Evolutionary conservation across 2,113 vertebrate genomes (phyloP), one percentile per base, ranked within the genome.

Genomic region (Thamnophis sirtalis): DNA sequence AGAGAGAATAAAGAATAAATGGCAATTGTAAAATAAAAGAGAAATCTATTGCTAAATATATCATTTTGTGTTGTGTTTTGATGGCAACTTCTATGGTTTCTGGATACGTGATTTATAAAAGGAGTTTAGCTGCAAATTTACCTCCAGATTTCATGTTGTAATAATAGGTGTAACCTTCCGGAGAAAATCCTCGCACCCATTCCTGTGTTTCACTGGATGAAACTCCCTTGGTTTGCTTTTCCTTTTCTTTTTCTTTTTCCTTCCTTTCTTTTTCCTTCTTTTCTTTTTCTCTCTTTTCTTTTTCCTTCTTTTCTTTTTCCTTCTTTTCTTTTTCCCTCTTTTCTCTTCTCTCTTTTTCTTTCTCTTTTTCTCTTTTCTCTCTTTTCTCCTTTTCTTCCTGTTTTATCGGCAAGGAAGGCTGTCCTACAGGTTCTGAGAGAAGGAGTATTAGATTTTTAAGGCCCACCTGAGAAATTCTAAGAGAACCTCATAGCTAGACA

Each of bases 111-210:
- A 90, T 22, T 90, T 5, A 2, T 84, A 0, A 1, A 84, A 51
- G 26, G 73, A 33, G 92, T 28, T 90, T 86, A 33, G 55, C 48
- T 89, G 68, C 87, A 51, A 51, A 94, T 94, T 93, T 97, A 98
- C 98, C 98, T 97, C 98, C 97, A 87, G 98, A 98, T 94, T 90
- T 95, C 60, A 96, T 97, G 91, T 98, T 97, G 60, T 98, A 98
- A 92, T 98, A 98, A 43, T 98, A 98, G 0, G 93, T 97, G 68
- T 98, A 97, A 92, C 98, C 98, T 56, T 98, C 98, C 0, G 98
- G 96, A 56, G 97, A 98, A 86, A 97, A 49, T 38, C 97, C 97
- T 95, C 97, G 97, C 86, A 98, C 96, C 98, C 98, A 98, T 91
- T 97, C 96, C 90, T 97, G 97, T 0, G 63, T 92, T 91, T 92